A percentile compares a stretch with the other conserved stretches of the same genome.
phyloP scores from a whole-genome alignment of 2,797 vertebrate genomes.

The Silurus lanzhouensis region DNA sequence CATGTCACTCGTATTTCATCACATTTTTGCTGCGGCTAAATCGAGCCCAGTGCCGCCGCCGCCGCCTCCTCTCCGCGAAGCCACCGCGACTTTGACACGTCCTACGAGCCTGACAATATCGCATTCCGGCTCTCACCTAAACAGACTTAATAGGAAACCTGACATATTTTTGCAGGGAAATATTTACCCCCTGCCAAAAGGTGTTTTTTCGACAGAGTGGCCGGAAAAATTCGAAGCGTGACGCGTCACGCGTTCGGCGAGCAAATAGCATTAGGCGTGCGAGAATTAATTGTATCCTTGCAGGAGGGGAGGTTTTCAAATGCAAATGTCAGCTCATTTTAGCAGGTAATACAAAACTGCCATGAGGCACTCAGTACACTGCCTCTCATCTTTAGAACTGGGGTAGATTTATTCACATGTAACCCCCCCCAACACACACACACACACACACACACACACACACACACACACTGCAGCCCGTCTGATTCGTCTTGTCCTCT shows the following conservation, averaged over 20 bases:
- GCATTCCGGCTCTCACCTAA: slow-evolving; percentile 45
- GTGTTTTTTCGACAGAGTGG: slow-evolving; percentile 37
- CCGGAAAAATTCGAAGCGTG: slow-evolving; percentile 36
- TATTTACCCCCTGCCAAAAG: slow-evolving; percentile 35
- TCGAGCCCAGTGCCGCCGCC: slow-evolving; percentile 26
- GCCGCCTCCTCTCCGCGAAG: not conserved
- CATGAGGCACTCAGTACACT: slow-evolving; percentile 51
- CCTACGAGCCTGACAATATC: slow-evolving; percentile 40
- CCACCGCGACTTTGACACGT: slow-evolving; percentile 21
- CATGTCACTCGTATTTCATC: slow-evolving; percentile 58
- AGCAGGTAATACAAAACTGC: slow-evolving; percentile 61
- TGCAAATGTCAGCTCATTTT: slow-evolving; percentile 64
- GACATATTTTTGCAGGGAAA: slow-evolving; percentile 45
- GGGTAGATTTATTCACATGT: slow-evolving; percentile 50
- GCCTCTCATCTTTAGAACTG: slow-evolving; percentile 57
- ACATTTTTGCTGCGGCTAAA: slow-evolving; percentile 53
- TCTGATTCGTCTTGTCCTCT: slow-evolving; percentile 51
- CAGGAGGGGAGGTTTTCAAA: slow-evolving; percentile 56
- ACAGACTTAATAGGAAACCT: slow-evolving; percentile 43
- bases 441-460: slow-evolving; percentile 19
- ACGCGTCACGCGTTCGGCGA: slow-evolving; percentile 45
- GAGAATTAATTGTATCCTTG: slow-evolving; percentile 62
- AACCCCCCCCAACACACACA: not conserved
- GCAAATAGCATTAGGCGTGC: slow-evolving; percentile 57
- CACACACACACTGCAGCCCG: slow-evolving; percentile 24